Percentiles rank a stretch among this genome's conserved stretches.
These are phyloP conservation scores for Drosophila formosana DNA, from an alignment of 2,888 invertebrate species.

Conservation along the genomic window DNA sequence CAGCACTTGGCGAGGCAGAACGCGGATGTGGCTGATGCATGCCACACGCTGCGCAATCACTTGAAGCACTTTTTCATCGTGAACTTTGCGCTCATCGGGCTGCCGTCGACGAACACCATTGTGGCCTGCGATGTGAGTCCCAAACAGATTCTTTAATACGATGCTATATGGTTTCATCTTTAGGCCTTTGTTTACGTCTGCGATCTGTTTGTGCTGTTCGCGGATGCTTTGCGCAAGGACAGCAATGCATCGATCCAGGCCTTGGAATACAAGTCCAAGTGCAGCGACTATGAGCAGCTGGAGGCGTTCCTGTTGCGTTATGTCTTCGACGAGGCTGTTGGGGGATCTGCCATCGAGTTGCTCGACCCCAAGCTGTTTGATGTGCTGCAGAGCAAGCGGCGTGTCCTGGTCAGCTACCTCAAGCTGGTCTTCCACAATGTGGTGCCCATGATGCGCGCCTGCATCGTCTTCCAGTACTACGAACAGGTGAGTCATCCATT, in stretches of 20 bases:
- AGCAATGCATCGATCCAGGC: not conserved
- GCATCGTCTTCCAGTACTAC: constrained; percentile 44
- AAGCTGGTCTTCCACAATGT: constrained; percentile 53
- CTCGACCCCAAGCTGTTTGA: not conserved
- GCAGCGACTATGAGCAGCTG: constrained; percentile 33
- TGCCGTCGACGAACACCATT: fast-evolving
- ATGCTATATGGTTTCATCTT: no score
- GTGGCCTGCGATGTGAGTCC: constrained; percentile 34
- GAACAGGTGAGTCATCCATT: constrained; percentile 32
- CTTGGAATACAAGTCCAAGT: constrained; percentile 35
- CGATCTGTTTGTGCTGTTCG: constrained; percentile 53
- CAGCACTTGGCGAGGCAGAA: not conserved
- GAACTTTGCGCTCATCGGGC: constrained; percentile 19
- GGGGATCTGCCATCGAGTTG: not conserved
- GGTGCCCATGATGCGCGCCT: constrained; percentile 55
- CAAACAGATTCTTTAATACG: not conserved
- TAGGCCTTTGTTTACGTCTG: constrained; percentile 53
- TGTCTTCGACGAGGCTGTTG: constrained; percentile 13
- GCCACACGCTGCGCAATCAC: constrained; percentile 16
- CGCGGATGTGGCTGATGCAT: not conserved
- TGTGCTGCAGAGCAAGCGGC: constrained; percentile 37
- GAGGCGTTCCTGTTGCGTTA: constrained; percentile 39
- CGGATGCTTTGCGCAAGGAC: constrained; percentile 10
- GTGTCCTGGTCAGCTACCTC: constrained; percentile 48
- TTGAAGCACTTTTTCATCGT: constrained; percentile 31